Percentiles rank a stretch among this genome's conserved stretches.
phyloP scores from a whole-genome alignment of 2,888 invertebrate species.

The Creontiades dilutus region DNA sequence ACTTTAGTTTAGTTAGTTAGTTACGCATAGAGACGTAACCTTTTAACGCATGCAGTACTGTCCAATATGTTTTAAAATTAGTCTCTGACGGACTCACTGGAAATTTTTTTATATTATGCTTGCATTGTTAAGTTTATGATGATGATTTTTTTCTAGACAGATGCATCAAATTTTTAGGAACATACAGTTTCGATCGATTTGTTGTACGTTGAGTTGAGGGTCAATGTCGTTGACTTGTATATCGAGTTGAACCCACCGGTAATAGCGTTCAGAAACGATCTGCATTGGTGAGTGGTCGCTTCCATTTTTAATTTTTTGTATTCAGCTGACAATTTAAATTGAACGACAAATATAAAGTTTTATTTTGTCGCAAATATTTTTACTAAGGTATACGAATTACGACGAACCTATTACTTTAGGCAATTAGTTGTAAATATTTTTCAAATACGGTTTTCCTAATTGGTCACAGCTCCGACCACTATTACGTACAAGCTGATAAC shows the following conservation, averaged over 20 bases:
- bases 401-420: too few species aligned
- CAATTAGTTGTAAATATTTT: not conserved
- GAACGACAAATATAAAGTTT: too few species aligned
- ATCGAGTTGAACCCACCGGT: slow-evolving; percentile 49
- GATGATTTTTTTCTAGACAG: not conserved
- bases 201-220: slow-evolving; percentile 56
- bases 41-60: too few species aligned
- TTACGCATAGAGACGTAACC: too few species aligned
- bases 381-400: too few species aligned
- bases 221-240: slow-evolving; percentile 15
- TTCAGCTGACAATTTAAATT: too few species aligned
- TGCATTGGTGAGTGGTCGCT: not conserved
- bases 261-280: slow-evolving; percentile 24
- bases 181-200: not conserved
- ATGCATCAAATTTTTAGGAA: not conserved
- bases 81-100: too few species aligned
- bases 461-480: slow-evolving; percentile 7
- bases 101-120: not conserved
- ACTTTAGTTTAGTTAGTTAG: too few species aligned
- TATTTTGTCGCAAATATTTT: too few species aligned
- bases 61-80: not conserved
- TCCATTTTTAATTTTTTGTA: not conserved
- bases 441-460: not conserved
- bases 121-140: not conserved
- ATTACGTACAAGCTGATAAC: slow-evolving; percentile 3